Base-by-base conservation (phyloP, 2,113 vertebrate genomes). In the Aptenodytes patagonicus region DNA sequence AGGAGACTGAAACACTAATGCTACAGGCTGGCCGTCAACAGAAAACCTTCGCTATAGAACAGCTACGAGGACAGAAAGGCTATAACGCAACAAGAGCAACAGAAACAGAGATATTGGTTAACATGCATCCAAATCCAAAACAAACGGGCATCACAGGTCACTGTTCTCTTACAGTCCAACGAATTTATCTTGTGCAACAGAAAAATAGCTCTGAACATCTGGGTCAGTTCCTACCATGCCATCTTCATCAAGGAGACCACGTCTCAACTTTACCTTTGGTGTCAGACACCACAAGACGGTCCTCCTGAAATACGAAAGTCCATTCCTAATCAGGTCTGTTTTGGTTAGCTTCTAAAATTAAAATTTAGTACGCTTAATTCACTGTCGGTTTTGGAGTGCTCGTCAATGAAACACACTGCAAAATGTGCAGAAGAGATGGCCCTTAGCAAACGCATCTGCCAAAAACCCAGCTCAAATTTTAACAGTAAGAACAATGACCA, bases 111-210 rank as follows among this genome's bases (percentile, higher is more conserved):
- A 98, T 95, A 97, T 82, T 80, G 13, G 97, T 97, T 96, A 93
- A 98, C 98, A 98, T 98, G 98, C 98, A 98, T 94, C 95, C 81
- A 83, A 73, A 76, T 57, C 66, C 73, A 94, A 96, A 97, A 89
- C 76, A 83, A 76, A 88, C 3, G 22, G 91, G 81, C 90, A 96
- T 88, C 94, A 79, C 87, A 95, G 92, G 89, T 76, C 86, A 96
- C 70, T 69, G 93, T 88, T 97, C 78, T 96, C 85, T 86, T 47
- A 72, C 73, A 72, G 57, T 57, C 68, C 91, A 77, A 75, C 28
- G 44, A 90, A 73, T 57, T 92, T 55, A 75, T 60, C 70, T 78
- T 42, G n/a, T 58, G 52, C 92, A 87, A 85, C 31, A 14, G 13
- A 89, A 88, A 92, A 87, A 81, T 10, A 94, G 81, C 68, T 89